Conservation (phyloP, 2,113 vertebrate species). For the Anhinga rufa region DNA sequence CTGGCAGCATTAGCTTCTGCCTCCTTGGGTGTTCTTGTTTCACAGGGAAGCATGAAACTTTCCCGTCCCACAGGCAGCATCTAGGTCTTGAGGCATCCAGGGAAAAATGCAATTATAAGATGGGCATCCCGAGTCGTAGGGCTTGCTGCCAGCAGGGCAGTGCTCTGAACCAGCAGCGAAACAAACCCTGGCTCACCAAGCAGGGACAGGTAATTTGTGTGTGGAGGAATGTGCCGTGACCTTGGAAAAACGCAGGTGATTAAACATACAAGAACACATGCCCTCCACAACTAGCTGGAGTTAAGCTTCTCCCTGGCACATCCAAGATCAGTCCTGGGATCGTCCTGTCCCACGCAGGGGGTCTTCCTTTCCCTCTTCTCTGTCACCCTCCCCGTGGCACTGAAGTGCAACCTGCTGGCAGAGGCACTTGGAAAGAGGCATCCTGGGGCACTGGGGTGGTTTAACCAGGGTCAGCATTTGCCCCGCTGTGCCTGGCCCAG, state of each 20-base stretch:
- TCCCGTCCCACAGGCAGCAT: neutral
- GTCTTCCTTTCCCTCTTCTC: neutral
- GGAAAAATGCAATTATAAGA: neutral
- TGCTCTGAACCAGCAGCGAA: neutral
- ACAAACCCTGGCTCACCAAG: neutral
- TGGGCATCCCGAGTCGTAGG: accelerated
- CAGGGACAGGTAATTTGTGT: neutral
- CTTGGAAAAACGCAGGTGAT: neutral
- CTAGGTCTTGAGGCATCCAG: neutral
- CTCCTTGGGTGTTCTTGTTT: neutral
- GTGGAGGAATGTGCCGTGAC: neutral
- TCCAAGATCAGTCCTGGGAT: neutral
- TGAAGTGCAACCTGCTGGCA: neutral
- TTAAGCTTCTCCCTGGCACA: neutral
- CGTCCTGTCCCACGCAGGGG: accelerated
- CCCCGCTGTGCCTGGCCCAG: accelerated
- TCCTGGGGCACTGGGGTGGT: neutral
- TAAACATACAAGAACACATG: neutral
- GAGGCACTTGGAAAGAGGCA: neutral
- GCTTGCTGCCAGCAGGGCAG: neutral
- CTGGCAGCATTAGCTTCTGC: neutral
- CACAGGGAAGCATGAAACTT: neutral
- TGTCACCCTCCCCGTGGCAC: neutral
- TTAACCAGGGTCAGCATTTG: neutral
- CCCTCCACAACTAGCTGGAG: neutral